Conservation (phyloP, 2,113 vertebrate species). For the Tragulus kanchil region DNA sequence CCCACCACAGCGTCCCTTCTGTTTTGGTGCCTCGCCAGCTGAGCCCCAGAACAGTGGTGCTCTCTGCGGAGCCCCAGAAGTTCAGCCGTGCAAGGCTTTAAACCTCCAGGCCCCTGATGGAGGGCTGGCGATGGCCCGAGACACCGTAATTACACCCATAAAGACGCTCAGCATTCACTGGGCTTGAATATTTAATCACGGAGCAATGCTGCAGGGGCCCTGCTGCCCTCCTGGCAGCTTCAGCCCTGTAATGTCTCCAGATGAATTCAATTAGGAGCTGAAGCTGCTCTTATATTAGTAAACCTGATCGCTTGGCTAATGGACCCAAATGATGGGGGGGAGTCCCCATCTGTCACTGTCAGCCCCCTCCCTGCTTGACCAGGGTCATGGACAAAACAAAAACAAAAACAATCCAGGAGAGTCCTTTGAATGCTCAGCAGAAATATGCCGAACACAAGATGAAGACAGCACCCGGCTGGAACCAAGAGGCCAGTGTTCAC, state of each 20-base stretch:
- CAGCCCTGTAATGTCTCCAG: slow-evolving; percentile 41
- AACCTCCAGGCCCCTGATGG: slow-evolving; percentile 58
- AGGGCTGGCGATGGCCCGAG: slow-evolving; percentile 60
- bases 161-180: slow-evolving; percentile 47
- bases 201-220: slow-evolving; percentile 20
- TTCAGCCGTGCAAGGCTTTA: not conserved
- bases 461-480: not conserved
- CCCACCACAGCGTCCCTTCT: not conserved
- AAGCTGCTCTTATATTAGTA: slow-evolving; percentile 45
- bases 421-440: not conserved
- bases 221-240: slow-evolving; percentile 50
- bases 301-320: slow-evolving; percentile 73
- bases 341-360: slow-evolving; percentile 58
- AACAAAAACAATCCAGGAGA: not conserved
- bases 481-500: not conserved
- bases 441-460: fast-evolving
- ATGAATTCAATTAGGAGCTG: slow-evolving; percentile 69
- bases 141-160: slow-evolving; percentile 67
- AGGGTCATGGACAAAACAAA: slow-evolving; percentile 35
- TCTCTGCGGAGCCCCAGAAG: not conserved
- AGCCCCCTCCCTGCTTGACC: slow-evolving; percentile 57
- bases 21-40: not conserved
- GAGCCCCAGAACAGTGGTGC: not conserved
- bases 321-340: slow-evolving; percentile 63
- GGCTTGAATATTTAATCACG: slow-evolving; percentile 77